A percentile compares a stretch with the other conserved stretches of the same genome.
phyloP scores from a whole-genome alignment of 1,140 invertebrate genomes.

The Drosophila melanogaster region DNA sequence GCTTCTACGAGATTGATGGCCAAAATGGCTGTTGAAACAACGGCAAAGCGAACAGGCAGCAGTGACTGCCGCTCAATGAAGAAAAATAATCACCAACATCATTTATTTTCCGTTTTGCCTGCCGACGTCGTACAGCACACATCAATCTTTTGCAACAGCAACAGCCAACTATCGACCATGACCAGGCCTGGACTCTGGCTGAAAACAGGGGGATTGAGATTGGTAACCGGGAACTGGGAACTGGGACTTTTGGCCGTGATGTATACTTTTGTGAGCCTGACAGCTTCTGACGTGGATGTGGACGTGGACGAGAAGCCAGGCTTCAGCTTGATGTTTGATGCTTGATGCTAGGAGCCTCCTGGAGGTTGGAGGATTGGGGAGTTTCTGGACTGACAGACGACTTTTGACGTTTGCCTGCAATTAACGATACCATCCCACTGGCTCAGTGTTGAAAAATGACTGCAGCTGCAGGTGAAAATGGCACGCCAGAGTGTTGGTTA shows the following conservation, averaged over 20 bases:
- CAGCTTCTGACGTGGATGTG: conserved; percentile 67
- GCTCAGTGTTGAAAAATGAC: conserved; percentile 74
- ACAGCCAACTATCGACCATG: conserved; percentile 74
- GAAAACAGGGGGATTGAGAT: background rate
- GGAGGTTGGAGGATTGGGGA: background rate
- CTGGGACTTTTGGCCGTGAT: conserved; percentile 44
- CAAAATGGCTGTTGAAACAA: conserved; percentile 80
- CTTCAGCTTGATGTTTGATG: conserved; percentile 42
- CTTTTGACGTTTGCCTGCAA: conserved; percentile 81
- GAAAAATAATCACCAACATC: conserved; percentile 83
- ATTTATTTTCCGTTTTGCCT: conserved; percentile 82
- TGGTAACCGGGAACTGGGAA: conserved; percentile 7
- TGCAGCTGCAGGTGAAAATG: conserved; percentile 78
- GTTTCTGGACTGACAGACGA: conserved; percentile 58
- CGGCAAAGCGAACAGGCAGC: conserved; percentile 20
- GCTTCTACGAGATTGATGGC: conserved; percentile 74
- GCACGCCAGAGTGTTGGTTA: conserved; percentile 74
- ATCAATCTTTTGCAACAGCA: conserved; percentile 79
- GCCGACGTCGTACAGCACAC: conserved; percentile 73
- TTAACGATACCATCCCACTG: conserved; percentile 62
- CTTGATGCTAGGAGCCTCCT: conserved; percentile 32
- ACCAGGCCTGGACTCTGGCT: conserved; percentile 50
- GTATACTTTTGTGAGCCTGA: conserved; percentile 64
- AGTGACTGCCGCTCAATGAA: conserved; percentile 72
- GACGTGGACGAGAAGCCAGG: conserved; percentile 28